Conservation (phyloP, 2,888 invertebrate species). For the Pelosia muscerda region DNA sequence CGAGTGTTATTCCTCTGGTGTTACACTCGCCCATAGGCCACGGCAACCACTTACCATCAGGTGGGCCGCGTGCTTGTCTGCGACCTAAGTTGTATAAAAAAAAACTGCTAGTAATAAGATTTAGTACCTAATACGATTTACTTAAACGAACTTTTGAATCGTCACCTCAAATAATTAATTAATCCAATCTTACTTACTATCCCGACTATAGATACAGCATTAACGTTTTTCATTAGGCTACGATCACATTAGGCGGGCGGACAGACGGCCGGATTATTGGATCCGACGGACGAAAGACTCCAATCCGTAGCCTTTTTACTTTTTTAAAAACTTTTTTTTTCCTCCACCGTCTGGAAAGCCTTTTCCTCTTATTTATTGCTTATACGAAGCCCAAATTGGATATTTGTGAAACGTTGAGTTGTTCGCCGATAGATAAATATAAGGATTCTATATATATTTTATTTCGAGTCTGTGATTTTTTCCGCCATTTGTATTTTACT, state of each 20-base stretch:
- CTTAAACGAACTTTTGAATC: not conserved
- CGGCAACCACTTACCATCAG: no score
- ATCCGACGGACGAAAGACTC: slow-evolving; percentile 86
- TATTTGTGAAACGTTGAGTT: slow-evolving; percentile 83
- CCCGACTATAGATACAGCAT: slow-evolving; percentile 60
- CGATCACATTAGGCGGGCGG: slow-evolving; percentile 86
- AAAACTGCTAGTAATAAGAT: no score
- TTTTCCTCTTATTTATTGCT: slow-evolving; percentile 87
- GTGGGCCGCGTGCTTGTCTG: no score
- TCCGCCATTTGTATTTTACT: slow-evolving; percentile 38
- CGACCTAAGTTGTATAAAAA: no score
- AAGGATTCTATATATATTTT: slow-evolving; percentile 58
- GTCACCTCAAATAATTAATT: not conserved
- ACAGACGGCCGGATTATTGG: slow-evolving; percentile 86
- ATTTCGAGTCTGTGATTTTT: slow-evolving; percentile 50
- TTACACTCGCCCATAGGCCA: no score
- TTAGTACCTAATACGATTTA: no score
- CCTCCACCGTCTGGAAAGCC: slow-evolving; percentile 83
- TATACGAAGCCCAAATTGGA: slow-evolving; percentile 85
- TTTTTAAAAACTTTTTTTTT: slow-evolving; percentile 65
- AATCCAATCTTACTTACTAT: not conserved
- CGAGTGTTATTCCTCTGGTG: no score
- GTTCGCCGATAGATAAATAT: slow-evolving; percentile 75
- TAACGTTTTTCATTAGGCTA: slow-evolving; percentile 85
- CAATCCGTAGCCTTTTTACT: slow-evolving; percentile 81